These are phyloP conservation scores for rat (Rattus norvegicus) DNA, from an alignment of 2,113 vertebrate species.

Conservation along the genomic window GRCr8 NC_086020.1:169767001-169767500, in stretches of 20 bases:
- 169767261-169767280: neutral
- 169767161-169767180: neutral
- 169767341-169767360: neutral
- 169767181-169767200: neutral
- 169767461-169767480: neutral
- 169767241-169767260: too few species aligned
- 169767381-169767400: neutral
- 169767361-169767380: neutral
- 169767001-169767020: neutral
- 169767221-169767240: neutral
- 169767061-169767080: neutral
- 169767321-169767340: neutral
- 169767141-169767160: neutral
- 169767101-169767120: neutral
- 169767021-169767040: neutral
- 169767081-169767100: neutral
- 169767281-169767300: neutral
- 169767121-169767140: neutral
- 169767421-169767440: neutral
- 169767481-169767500: neutral
- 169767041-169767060: fast-evolving
- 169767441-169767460: neutral
- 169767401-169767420: neutral
- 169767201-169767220: neutral
- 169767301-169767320: neutral